Percentiles rank a stretch among this genome's conserved stretches.
phyloP scores from a whole-genome alignment of 2,888 invertebrate genomes.

The Cartodere bifasciata region DNA sequence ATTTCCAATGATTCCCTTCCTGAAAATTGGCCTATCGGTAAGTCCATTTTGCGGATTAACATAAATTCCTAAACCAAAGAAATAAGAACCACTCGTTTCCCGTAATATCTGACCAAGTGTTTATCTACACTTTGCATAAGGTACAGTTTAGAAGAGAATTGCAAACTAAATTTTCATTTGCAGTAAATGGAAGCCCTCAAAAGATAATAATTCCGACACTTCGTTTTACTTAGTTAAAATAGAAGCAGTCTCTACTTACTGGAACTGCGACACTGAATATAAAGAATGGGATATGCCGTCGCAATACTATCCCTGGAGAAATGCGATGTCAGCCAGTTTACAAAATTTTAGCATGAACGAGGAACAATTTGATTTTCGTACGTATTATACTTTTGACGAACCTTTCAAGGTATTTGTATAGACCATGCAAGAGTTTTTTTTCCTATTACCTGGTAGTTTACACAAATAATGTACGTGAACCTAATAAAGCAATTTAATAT shows the following conservation, averaged over 20 bases:
- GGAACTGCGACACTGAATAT: conserved; percentile 49
- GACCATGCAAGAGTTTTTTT: conserved; percentile 1
- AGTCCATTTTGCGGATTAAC: no score
- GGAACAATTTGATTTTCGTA: conserved; percentile 69
- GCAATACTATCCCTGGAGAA: conserved; percentile 61
- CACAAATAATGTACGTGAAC: background rate
- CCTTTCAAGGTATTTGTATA: background rate
- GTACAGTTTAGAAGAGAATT: no score
- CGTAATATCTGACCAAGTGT: no score
- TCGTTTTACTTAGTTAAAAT: conserved; percentile 61
- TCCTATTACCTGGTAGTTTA: background rate
- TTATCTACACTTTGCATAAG: no score
- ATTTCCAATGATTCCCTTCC: no score
- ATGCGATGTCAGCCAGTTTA: conserved; percentile 59
- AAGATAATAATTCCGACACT: conserved; percentile 34
- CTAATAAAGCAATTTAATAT: no score
- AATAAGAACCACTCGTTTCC: no score
- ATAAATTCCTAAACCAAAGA: no score
- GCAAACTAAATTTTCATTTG: conserved; percentile 15
- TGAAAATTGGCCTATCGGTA: no score
- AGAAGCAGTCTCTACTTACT: conserved; percentile 64
- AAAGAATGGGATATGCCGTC: conserved; percentile 41
- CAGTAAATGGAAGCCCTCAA: conserved; percentile 67
- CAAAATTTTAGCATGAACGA: conserved; percentile 66
- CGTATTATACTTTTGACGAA: conserved; percentile 30